Evolutionary conservation across 2,888 invertebrate genomes (phyloP).

Genomic region (Zygothrica quintamaculata): DNA sequence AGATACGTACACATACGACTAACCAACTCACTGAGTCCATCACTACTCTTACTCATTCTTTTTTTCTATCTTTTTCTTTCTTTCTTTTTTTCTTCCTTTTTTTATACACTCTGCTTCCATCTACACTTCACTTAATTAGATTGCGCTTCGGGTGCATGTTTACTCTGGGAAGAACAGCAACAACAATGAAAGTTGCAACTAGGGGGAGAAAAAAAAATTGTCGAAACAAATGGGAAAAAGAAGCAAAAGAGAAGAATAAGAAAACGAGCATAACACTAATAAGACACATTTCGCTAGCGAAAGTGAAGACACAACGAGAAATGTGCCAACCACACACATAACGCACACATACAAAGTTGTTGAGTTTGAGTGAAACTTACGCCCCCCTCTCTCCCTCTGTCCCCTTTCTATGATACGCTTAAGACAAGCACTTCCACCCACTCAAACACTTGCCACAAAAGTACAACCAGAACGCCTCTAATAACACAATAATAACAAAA

Average conservation of each 20-base stretch:
- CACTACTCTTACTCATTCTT: slow-evolving; percentile 22
- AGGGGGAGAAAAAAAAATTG: slow-evolving; percentile 28
- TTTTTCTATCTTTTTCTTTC: too few species aligned
- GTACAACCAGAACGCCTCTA: slow-evolving; percentile 39
- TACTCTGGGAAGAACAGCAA: slow-evolving; percentile 43
- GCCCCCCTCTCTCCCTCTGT: neutral
- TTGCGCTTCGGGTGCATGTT: slow-evolving; percentile 76
- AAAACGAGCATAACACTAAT: slow-evolving; percentile 39
- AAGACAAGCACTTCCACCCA: neutral
- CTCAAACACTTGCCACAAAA: slow-evolving; percentile 3
- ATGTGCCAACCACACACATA: too few species aligned
- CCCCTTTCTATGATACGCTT: neutral
- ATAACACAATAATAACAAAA: slow-evolving; percentile 60
- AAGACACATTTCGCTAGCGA: slow-evolving; percentile 57
- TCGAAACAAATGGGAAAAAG: slow-evolving; percentile 53
- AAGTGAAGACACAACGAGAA: slow-evolving; percentile 56
- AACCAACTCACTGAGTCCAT: slow-evolving; percentile 48
- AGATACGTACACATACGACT: slow-evolving; percentile 14
- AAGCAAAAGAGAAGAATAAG: slow-evolving; percentile 20
- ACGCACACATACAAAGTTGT: slow-evolving; percentile 55
- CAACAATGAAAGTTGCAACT: slow-evolving; percentile 13
- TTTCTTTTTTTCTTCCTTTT: neutral
- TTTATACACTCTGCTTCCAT: slow-evolving; percentile 15
- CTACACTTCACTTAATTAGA: slow-evolving; percentile 72
- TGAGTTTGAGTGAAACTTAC: slow-evolving; percentile 14